Evolutionary conservation across 1,140 invertebrate genomes (phyloP).

Genomic region (Halesus radiatus): DNA sequence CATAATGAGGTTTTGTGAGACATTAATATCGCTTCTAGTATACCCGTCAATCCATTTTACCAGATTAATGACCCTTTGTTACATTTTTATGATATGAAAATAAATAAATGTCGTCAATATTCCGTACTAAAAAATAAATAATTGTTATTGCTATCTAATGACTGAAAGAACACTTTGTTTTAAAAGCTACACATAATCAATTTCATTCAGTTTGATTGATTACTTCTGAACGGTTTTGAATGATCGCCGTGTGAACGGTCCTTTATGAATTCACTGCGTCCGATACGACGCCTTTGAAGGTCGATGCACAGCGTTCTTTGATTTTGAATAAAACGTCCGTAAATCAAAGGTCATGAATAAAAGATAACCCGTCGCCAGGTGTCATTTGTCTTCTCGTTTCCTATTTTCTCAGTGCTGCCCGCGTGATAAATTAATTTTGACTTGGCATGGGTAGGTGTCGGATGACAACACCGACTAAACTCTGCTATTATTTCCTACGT

Average conservation of each 20-base stretch:
- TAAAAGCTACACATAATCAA: too few species aligned
- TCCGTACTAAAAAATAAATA: too few species aligned
- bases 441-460: conserved; percentile 8
- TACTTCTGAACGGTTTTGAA: neutral
- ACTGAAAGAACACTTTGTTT: too few species aligned
- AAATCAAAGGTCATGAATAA: conserved; percentile 42
- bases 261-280: neutral
- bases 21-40: too few species aligned
- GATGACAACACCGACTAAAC: neutral
- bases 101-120: too few species aligned
- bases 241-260: neutral
- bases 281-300: neutral
- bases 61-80: too few species aligned
- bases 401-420: conserved; percentile 41
- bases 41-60: too few species aligned
- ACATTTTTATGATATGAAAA: too few species aligned
- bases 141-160: too few species aligned
- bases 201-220: neutral
- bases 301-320: conserved; percentile 29
- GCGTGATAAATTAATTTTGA: conserved; percentile 28
- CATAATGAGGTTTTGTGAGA: too few species aligned
- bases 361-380: conserved; percentile 40
- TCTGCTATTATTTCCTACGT: too few species aligned
- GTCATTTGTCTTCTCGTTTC: conserved; percentile 43
- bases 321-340: conserved; percentile 37